Base-by-base conservation (phyloP, 1,140 invertebrate genomes). In the Heliconius eleuchia region DNA sequence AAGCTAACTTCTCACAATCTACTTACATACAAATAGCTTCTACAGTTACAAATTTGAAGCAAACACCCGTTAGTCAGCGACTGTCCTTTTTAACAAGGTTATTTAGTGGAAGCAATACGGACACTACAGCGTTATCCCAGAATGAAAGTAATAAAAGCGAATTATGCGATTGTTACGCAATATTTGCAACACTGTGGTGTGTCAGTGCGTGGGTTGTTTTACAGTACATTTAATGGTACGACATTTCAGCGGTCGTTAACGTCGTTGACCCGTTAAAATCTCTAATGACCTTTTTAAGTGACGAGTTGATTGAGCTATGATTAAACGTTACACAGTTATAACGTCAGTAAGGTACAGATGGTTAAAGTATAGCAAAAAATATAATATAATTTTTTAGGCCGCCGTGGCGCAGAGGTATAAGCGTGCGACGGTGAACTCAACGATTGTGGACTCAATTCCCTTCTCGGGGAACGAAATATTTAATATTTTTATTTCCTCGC, bases 161-260 rank as follows among this genome's bases (percentile, higher is more conserved):
- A 66, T 75, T 75, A 75, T 66, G 39, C 60, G 34, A 66, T 66
- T 42, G 46, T 75, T 75, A 23, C 57, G 57, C 57, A 79, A 74
- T 71, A 55, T 74, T 74, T 74, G 60, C 77, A 34, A 71, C 73
- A 70, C 19, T 34, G 75, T 76, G 71, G 34, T 37, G 34, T 37
- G 57, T 37, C 77, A 74, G 72, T 74, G 77, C 71, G 77, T 73
- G 39, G 77, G 72, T 9, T 73, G 77, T 71, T 74, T 79, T 74
- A 79, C 77, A 70, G 73, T 52, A 39, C 19, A 70, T 79, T 79
- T 79, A 79, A 74, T 78, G 52, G 50, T 52, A 60, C 72, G 72
- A 30, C 77, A 27, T 79, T 66, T 74, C 77, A 74, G 73, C 73
- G 73, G 55, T 46, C 39, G 71, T 19, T 46, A 46, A 16, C 42